Conservation (phyloP, 2,888 invertebrate genomes). For the Ptilodon capucinus region DNA sequence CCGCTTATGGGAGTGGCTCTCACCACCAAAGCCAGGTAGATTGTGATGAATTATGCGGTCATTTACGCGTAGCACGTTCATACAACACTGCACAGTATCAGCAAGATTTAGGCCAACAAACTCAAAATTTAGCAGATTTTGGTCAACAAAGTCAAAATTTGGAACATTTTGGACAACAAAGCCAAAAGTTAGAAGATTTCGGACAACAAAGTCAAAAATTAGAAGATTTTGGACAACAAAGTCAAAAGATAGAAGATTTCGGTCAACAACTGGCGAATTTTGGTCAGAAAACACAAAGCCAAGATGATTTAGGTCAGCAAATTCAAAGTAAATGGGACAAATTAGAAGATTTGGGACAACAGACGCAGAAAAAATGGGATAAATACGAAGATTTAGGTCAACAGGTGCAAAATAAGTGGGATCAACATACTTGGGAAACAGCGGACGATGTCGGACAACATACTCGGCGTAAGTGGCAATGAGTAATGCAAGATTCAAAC, state of each 20-base stretch:
- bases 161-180: slow-evolving; percentile 23
- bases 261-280: slow-evolving; percentile 34
- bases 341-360: slow-evolving; percentile 45
- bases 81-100: slow-evolving; percentile 34
- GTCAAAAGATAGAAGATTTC: slow-evolving; percentile 39
- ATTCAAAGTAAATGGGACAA: slow-evolving; percentile 36
- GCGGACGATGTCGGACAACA: slow-evolving; percentile 42
- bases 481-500: slow-evolving; percentile 12
- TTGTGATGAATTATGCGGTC: slow-evolving; percentile 54
- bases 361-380: slow-evolving; percentile 38
- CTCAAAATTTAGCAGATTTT: slow-evolving; percentile 28
- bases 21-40: slow-evolving; percentile 47
- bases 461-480: slow-evolving; percentile 33
- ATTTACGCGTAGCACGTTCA: slow-evolving; percentile 60
- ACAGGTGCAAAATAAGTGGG: slow-evolving; percentile 36
- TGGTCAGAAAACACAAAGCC: slow-evolving; percentile 43
- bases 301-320: slow-evolving; percentile 41
- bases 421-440: slow-evolving; percentile 36
- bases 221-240: slow-evolving; percentile 18
- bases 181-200: slow-evolving; percentile 34
- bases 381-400: slow-evolving; percentile 36
- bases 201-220: slow-evolving; percentile 33
- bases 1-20: slow-evolving; percentile 48
- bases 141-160: slow-evolving; percentile 33
- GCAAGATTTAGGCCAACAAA: slow-evolving; percentile 31